Evolutionary conservation across 2,888 invertebrate species (phyloP).

Genomic region (Hypomecis punctinalis): DNA sequence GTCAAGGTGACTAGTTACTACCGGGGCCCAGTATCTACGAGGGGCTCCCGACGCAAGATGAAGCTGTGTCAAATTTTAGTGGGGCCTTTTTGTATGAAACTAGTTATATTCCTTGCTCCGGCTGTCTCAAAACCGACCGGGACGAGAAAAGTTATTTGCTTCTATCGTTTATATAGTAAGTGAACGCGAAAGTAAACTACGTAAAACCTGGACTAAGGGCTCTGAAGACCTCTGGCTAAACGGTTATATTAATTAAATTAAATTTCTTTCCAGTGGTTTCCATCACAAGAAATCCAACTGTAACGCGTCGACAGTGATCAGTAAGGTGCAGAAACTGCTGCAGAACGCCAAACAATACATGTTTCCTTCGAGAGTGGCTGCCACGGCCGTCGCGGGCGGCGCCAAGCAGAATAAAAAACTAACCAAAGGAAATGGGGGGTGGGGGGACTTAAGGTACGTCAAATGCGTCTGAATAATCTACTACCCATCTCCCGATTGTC

Average conservation of each 20-base stretch:
- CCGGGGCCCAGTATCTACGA: too few relatives aligned
- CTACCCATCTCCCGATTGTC: background rate
- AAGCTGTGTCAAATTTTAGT: too few relatives aligned
- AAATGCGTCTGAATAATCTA: too few relatives aligned
- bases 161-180: too few relatives aligned
- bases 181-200: too few relatives aligned
- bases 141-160: conserved; percentile 89
- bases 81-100: too few relatives aligned
- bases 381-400: conserved; percentile 90
- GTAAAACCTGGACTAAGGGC: too few relatives aligned
- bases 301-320: conserved; percentile 93
- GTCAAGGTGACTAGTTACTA: too few relatives aligned
- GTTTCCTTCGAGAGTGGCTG: conserved; percentile 88
- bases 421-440: conserved; percentile 97
- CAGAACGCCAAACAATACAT: conserved; percentile 89
- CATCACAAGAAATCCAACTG: conserved; percentile 98
- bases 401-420: conserved; percentile 94
- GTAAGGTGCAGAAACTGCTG: conserved; percentile 92
- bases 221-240: too few relatives aligned
- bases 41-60: too few relatives aligned
- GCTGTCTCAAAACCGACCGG: conserved; percentile 93
- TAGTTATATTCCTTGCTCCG: conserved; percentile 98
- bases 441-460: conserved; percentile 93
- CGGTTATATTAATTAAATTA: too few relatives aligned
- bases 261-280: conserved; percentile 89